Evolutionary conservation across 1,140 invertebrate species (phyloP).

Genomic region (Triops cancriformis): DNA sequence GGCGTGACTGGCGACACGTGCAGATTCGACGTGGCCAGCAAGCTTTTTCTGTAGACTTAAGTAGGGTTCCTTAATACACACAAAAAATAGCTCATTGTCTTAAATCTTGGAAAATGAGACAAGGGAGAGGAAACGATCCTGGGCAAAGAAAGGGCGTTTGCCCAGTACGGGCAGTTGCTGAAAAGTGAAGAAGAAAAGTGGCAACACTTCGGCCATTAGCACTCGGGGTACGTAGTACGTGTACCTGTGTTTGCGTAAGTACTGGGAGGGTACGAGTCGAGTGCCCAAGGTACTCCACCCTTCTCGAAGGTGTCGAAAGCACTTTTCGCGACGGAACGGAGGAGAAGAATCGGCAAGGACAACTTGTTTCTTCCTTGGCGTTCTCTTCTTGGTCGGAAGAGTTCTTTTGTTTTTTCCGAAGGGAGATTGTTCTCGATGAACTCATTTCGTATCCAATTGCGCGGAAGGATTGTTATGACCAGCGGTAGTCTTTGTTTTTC

Average conservation of each 20-base stretch:
- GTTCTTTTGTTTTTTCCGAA: too few species aligned
- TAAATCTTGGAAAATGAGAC: too few species aligned
- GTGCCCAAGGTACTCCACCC: not conserved
- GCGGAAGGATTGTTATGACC: not conserved
- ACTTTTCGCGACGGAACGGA: not conserved
- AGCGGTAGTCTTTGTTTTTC: slow-evolving; percentile 6
- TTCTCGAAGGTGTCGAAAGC: not conserved
- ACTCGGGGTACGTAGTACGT: not conserved
- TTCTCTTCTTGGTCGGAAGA: not conserved
- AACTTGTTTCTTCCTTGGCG: not conserved
- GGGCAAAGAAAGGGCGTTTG: not conserved
- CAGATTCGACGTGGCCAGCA: too few species aligned
- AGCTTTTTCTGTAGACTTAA: too few species aligned
- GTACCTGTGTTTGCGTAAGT: too few species aligned
- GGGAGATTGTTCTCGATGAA: not conserved
- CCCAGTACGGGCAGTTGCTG: not conserved
- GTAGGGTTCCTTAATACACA: too few species aligned
- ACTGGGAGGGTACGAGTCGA: not conserved
- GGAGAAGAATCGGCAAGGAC: not conserved
- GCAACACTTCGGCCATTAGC: not conserved
- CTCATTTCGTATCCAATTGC: not conserved
- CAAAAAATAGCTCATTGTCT: too few species aligned
- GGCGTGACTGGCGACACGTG: too few species aligned
- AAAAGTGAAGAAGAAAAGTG: not conserved
- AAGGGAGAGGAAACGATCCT: too few species aligned